A percentile compares a stretch with the other conserved stretches of the same genome.
Evolutionary conservation across 2,113 vertebrate genomes (phyloP).

Genomic region (Nerophis lumbriciformis): DNA sequence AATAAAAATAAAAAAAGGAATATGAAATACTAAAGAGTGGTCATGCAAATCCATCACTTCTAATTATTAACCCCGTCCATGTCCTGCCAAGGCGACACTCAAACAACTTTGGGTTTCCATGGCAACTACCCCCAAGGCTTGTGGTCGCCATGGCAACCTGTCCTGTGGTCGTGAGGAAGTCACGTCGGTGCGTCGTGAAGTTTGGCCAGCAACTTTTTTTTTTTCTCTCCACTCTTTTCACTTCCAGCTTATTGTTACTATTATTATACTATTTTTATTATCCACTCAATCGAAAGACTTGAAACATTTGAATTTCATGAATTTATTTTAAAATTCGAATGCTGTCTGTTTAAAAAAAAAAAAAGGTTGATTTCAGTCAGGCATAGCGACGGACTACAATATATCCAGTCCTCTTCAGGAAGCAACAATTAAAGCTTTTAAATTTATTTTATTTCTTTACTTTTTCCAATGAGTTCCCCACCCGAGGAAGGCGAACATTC

Average conservation of each 20-base stretch:
- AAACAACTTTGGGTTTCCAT: conserved; percentile 54
- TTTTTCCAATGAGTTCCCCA: conserved; percentile 50
- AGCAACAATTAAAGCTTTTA: too few relatives aligned
- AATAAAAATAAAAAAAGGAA: not conserved
- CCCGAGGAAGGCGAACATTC: conserved; percentile 35
- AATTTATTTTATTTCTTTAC: not conserved
- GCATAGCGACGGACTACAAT: too few relatives aligned
- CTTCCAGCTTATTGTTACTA: not conserved
- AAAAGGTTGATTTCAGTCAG: not conserved
- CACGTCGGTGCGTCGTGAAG: conserved; percentile 12
- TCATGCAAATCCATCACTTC: not conserved
- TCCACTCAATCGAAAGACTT: too few relatives aligned
- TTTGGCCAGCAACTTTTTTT: conserved; percentile 2
- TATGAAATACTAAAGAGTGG: too few relatives aligned
- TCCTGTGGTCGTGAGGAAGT: conserved; percentile 3
- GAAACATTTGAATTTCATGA: too few relatives aligned
- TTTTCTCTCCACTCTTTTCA: too few relatives aligned
- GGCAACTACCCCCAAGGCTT: conserved; percentile 47
- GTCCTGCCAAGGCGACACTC: conserved; percentile 45
- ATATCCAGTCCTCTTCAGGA: too few relatives aligned
- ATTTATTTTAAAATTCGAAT: not conserved
- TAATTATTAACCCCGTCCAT: conserved; percentile 50
- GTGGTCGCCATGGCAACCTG: conserved; percentile 49
- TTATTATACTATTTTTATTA: not conserved
- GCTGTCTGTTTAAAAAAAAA: not conserved